These are phyloP conservation scores for Drosophila nigricruria DNA, from an alignment of 2,888 invertebrate species.

Conservation along the genomic window DNA sequence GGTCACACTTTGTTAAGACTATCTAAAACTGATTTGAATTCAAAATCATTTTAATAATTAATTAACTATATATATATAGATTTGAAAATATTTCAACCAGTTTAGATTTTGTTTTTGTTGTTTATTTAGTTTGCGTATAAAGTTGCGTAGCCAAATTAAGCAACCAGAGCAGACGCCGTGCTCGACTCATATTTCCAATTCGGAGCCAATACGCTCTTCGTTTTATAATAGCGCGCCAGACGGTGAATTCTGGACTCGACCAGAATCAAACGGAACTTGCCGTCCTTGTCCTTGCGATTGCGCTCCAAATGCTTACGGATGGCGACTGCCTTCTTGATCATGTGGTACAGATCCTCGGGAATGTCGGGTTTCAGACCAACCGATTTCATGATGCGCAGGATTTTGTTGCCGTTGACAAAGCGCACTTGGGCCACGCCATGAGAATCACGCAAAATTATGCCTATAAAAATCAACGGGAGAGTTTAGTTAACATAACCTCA, in stretches of 20 bases:
- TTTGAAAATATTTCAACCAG: background rate
- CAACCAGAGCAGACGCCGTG: constrained; percentile 98
- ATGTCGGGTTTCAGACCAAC: constrained; percentile 98
- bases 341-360: constrained; percentile 99
- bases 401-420: constrained; percentile 99
- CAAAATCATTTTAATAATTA: no score
- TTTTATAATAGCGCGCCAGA: constrained; percentile 99
- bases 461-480: constrained; percentile 83
- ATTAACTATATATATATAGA: no score
- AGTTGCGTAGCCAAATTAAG: constrained; percentile 25
- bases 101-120: constrained; percentile 4
- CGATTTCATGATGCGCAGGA: constrained; percentile 98
- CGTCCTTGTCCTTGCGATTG: constrained; percentile 98
- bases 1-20: constrained; percentile 38
- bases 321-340: constrained; percentile 99
- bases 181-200: constrained; percentile 99
- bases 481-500: constrained; percentile 52
- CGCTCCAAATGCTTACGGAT: constrained; percentile 99
- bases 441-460: constrained; percentile 99
- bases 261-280: constrained; percentile 99
- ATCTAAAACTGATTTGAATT: no score
- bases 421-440: constrained; percentile 99
- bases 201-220: constrained; percentile 96
- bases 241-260: constrained; percentile 99
- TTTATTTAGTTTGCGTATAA: constrained; percentile 40